phyloP scores from a whole-genome alignment of 2,797 vertebrate genomes.

The Xenentodon cancila region DNA sequence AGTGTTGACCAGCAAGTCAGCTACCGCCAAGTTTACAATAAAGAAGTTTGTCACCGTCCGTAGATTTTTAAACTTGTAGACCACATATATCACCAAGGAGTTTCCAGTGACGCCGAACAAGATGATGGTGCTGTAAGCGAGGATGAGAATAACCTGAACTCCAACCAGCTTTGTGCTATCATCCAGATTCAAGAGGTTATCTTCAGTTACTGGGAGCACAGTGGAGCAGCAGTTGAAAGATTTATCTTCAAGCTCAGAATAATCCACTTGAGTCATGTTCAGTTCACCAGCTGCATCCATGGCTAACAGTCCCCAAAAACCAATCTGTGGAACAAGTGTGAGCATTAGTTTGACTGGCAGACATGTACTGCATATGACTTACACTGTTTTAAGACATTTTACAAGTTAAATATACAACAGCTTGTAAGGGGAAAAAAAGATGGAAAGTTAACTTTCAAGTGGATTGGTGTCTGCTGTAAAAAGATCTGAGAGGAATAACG shows the following conservation, averaged over 20 bases:
- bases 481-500: no score
- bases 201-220: slow-evolving; percentile 1
- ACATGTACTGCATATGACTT: not conserved
- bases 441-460: no score
- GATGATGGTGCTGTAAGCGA: slow-evolving; percentile 95
- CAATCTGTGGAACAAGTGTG: slow-evolving; percentile 48
- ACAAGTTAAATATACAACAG: not conserved
- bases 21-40: slow-evolving; percentile 93
- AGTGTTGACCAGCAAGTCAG: slow-evolving; percentile 92
- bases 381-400: not conserved
- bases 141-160: slow-evolving; percentile 91
- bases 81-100: slow-evolving; percentile 92
- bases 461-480: no score
- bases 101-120: slow-evolving; percentile 92
- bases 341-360: slow-evolving; percentile 3
- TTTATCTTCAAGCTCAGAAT: slow-evolving; percentile 18
- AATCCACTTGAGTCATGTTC: slow-evolving; percentile 57
- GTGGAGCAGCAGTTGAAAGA: slow-evolving; percentile 65
- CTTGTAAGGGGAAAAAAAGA: not conserved
- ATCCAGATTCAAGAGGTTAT: slow-evolving; percentile 57
- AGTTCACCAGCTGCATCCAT: slow-evolving; percentile 59
- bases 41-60: slow-evolving; percentile 95
- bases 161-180: slow-evolving; percentile 91
- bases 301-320: slow-evolving; percentile 29
- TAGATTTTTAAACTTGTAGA: slow-evolving; percentile 92